Base-by-base conservation (phyloP, 2,113 vertebrate genomes). In the Tichodroma muraria region DNA sequence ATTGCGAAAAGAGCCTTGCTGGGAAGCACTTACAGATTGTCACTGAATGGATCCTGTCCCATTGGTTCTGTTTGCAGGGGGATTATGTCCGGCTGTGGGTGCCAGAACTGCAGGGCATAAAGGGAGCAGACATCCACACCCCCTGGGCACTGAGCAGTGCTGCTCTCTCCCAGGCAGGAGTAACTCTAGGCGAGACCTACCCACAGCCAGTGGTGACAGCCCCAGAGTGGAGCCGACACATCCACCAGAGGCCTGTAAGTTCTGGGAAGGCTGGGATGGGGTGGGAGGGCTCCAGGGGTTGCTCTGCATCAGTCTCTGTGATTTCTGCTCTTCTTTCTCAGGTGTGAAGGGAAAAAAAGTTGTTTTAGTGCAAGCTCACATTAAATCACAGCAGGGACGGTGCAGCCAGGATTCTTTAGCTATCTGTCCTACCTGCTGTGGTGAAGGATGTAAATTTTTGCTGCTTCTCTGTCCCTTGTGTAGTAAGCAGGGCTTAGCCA, bases 31-130 rank as follows among this genome's bases (percentile, higher is more conserved):
- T 57, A 3, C 2, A 19, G 37, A 6, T 19, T 15, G 14, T 52
- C 28, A 13, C 53, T 89, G 70, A 84, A 25, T 15, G 59, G 31
- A 64, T 80, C 45, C 72, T 61, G 17, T 54, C 16, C 35, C 14
- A 3, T 3, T 76, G 54, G 45, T 60, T 97, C 50, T 82, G 8
- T 88, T 90, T 82, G 63, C 84, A 99, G 98, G 98, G 98, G 7
- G 98, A 98, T 70, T 98, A 98, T 1, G 57, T 98, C 45, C 89
- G 97, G 8, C 97, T 93, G 38, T 98, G 98, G 98, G 68, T 98
- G 59, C 98, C 98, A 59, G 98, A 98, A 82, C 95, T 98, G 56
- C 96, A 88, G 84, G 93, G 89, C 28, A 80, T 98, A 84, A 95
- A 89, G 73, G 98, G 98, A 57, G 92, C 93, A 57, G 98, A 97